phyloP scores from a whole-genome alignment of 2,888 invertebrate genomes.

The Chironomus riparius region DNA sequence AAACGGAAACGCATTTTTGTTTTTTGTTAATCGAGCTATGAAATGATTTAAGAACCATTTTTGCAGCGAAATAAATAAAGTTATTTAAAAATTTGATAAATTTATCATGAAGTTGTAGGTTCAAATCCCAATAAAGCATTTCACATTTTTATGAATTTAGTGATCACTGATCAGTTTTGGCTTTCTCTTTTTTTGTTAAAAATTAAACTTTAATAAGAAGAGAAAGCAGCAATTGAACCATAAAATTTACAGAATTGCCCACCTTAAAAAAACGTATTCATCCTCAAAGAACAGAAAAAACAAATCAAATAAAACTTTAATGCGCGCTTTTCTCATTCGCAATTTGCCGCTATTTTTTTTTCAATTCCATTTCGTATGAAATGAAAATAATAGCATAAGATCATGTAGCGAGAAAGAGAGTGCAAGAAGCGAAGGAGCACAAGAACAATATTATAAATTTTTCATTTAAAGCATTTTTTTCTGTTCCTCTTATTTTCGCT shows the following conservation, averaged over 20 bases:
- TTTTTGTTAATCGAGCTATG: too few species aligned
- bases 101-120: too few species aligned
- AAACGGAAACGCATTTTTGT: too few species aligned
- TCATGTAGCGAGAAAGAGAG: not conserved
- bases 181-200: too few species aligned
- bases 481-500: not conserved
- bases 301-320: slow-evolving; percentile 2
- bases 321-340: slow-evolving; percentile 1
- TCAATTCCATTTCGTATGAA: not conserved
- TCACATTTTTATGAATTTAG: too few species aligned
- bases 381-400: not conserved
- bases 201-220: too few species aligned
- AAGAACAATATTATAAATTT: slow-evolving; percentile 9
- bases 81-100: too few species aligned
- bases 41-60: too few species aligned
- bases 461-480: slow-evolving; percentile 1
- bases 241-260: not conserved
- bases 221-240: not conserved
- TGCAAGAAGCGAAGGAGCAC: not conserved
- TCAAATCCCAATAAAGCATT: too few species aligned
- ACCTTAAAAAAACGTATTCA: not conserved
- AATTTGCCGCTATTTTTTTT: slow-evolving; percentile 8
- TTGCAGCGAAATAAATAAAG: too few species aligned
- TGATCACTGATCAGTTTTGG: too few species aligned
- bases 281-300: not conserved